These are phyloP conservation scores for Scortum barcoo DNA, from an alignment of 2,113 vertebrate species.

Conservation along the genomic window DNA sequence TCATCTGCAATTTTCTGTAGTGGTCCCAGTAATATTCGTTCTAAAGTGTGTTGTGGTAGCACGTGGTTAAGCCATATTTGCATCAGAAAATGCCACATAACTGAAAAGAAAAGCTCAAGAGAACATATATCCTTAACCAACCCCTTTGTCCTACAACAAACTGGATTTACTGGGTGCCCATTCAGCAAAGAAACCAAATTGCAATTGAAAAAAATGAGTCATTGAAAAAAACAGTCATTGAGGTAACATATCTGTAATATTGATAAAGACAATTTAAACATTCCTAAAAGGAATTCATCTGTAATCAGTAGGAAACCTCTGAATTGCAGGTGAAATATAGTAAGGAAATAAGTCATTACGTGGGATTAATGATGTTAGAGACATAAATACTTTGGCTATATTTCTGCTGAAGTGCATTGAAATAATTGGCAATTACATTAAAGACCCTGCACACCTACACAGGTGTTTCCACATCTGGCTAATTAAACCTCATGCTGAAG, in stretches of 20 bases:
- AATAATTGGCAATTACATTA: background rate
- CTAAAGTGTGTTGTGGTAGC: too few species aligned
- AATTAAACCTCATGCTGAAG: background rate
- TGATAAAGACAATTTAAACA: background rate
- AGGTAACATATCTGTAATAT: background rate
- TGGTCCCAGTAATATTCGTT: too few species aligned
- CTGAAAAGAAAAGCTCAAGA: background rate
- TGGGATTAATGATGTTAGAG: background rate
- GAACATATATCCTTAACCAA: background rate
- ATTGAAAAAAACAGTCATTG: too few species aligned
- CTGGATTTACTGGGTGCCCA: too few species aligned
- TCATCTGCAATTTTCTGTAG: too few species aligned
- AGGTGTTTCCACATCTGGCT: slow-evolving; percentile 16
- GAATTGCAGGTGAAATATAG: background rate
- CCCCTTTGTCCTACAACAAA: background rate
- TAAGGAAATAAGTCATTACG: background rate
- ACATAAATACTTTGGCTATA: background rate
- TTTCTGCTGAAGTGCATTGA: background rate
- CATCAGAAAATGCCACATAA: background rate
- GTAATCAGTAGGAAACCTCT: background rate
- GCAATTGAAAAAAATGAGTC: background rate
- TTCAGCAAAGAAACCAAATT: background rate
- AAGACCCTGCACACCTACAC: background rate
- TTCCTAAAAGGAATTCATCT: background rate
- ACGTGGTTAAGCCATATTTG: too few species aligned